phyloP scores from a whole-genome alignment of 2,797 vertebrate genomes.

The Pipistrellus pipistrellus region DNA sequence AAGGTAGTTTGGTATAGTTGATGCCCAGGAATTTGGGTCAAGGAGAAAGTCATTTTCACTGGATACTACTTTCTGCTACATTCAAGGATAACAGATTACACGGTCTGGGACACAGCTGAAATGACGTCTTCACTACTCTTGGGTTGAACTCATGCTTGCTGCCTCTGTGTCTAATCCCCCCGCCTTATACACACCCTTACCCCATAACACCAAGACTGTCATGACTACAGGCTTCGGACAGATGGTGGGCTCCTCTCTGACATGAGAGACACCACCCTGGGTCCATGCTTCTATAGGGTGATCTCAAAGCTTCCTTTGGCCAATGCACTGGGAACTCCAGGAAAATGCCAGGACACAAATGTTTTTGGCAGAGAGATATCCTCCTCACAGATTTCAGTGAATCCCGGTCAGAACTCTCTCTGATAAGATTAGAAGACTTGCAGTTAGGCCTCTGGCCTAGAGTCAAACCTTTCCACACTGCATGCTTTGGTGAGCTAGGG shows the following conservation, averaged over 20 bases:
- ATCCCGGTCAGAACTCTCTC: not conserved
- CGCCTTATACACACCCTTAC: too few relatives aligned
- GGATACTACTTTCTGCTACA: not conserved
- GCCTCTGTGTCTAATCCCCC: not conserved
- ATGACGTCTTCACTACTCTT: not conserved
- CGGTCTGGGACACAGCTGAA: not conserved
- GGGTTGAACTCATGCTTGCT: not conserved
- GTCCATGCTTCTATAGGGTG: not conserved
- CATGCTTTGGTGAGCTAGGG: not conserved
- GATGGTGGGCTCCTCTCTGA: not conserved
- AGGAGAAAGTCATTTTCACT: slow-evolving; percentile 33
- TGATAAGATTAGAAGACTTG: not conserved
- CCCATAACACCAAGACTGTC: not conserved
- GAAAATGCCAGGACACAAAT: not conserved
- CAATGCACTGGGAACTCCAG: not conserved
- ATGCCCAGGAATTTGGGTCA: not conserved
- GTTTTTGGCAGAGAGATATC: not conserved
- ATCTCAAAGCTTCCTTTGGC: slow-evolving; percentile 4
- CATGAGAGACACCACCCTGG: not conserved
- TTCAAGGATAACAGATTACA: not conserved
- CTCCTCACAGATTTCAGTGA: slow-evolving; percentile 20
- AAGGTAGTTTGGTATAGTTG: not conserved
- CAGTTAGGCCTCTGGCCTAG: not conserved
- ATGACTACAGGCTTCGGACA: not conserved
- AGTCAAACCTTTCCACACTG: not conserved